Evolutionary conservation across 2,888 invertebrate species (phyloP), one percentile per base, ranked within the genome.

Genomic region (Kuschelorhynchus macadamiae): DNA sequence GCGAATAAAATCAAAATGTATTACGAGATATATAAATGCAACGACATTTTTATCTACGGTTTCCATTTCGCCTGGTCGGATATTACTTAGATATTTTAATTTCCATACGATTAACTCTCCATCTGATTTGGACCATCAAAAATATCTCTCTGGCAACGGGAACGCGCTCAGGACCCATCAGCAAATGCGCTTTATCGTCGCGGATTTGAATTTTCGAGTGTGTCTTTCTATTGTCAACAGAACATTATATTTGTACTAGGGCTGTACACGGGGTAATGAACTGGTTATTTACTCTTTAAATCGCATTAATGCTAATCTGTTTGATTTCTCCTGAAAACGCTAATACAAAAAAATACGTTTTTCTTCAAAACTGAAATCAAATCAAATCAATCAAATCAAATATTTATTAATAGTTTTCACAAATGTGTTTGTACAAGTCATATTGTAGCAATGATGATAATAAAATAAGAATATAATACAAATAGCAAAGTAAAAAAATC

Each of bases 81-180:
- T 80, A 80, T 81, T 79, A 77, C 77, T 76, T 77, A 77, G 79
- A 78, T 77, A 79, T 80, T 79, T 68, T 80, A 79, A 80, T 80
- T 80, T 80, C 79, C 80, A 80, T 80, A 76, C 78, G 80, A 80
- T 80, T 80, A 79, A 78, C 76, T 78, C 74, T 76, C 74, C 78
- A 78, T 78, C 78, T 77, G 78, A 78, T 78, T 69, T 77, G 62
- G 60, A 67, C 61, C 70, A 68, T 72, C 70, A 71, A 42, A 68
- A 72, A 62, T 67, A 55, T 70, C 72, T 60, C 50, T n/a, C n/a
- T 41, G 33, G 53, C 41, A 67, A 61, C 60, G 61, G 65, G 62
- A 65, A 69, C 55, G 65, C 55, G 70, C 69, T 72, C 63, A 65
- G 67, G 57, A 60, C 47, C 63, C 70, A 71, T 72, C 70, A 66